These are phyloP conservation scores for Pseudachorutes palmiensis DNA, from an alignment of 1,140 invertebrate genomes.

Conservation along the genomic window DNA sequence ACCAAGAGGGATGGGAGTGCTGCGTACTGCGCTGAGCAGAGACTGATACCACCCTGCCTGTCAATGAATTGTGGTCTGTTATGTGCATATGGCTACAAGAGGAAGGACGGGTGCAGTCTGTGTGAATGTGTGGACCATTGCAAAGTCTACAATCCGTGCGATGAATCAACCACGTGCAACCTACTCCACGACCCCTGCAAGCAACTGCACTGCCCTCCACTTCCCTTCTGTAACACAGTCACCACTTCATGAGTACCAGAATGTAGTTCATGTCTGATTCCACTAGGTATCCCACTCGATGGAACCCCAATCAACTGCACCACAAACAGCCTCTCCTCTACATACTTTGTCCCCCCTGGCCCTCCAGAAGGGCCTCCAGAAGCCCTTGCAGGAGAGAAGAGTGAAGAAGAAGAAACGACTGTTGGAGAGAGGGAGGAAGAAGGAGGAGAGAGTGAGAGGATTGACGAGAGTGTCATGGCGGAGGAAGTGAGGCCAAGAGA, in stretches of 20 bases:
- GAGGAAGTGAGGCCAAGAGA: constrained; percentile 16
- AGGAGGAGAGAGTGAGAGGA: constrained; percentile 15
- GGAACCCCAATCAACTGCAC: background rate
- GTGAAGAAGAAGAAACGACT: background rate
- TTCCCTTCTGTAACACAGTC: constrained; percentile 69
- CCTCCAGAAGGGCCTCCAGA: constrained; percentile 55
- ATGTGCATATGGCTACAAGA: constrained; percentile 69
- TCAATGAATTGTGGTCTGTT: constrained; percentile 65
- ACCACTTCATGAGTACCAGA: too few species aligned
- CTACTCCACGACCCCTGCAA: constrained; percentile 72
- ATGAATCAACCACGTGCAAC: constrained; percentile 56
- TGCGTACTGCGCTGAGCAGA: constrained; percentile 49
- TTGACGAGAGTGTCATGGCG: constrained; percentile 28
- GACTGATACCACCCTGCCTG: constrained; percentile 55
- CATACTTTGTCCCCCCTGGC: too few species aligned
- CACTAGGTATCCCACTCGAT: too few species aligned
- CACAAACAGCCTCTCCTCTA: too few species aligned
- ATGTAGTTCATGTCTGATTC: too few species aligned
- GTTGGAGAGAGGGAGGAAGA: background rate
- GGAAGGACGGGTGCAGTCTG: constrained; percentile 41
- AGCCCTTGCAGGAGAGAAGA: constrained; percentile 55
- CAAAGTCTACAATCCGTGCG: constrained; percentile 51
- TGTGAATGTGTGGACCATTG: constrained; percentile 69
- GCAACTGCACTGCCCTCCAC: constrained; percentile 67
- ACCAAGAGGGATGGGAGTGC: too few species aligned